Evolutionary conservation across 2,888 invertebrate genomes (phyloP).

Genomic region (Phyllotreta cruciferae): DNA sequence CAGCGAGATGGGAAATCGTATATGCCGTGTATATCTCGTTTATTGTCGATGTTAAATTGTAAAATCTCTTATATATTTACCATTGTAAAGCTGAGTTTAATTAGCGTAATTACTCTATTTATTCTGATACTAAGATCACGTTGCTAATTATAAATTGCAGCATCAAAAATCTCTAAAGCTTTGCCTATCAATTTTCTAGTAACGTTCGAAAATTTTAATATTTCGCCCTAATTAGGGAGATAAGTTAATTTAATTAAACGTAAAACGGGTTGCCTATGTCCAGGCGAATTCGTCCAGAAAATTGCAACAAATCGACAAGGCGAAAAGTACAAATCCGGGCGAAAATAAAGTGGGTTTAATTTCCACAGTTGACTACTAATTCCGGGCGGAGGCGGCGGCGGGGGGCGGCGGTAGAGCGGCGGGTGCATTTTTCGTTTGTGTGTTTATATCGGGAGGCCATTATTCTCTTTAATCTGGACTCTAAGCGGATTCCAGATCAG

Average conservation of each 20-base stretch:
- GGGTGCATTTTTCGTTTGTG: conserved; percentile 48
- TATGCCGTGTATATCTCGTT: conserved; percentile 4
- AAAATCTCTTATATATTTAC: not conserved
- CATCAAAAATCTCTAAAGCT: too few species aligned
- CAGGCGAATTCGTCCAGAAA: too few species aligned
- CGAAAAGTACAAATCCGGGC: not conserved
- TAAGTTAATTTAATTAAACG: too few species aligned
- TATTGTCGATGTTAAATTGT: not conserved
- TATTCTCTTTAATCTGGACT: conserved; percentile 51
- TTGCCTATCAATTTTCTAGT: too few species aligned
- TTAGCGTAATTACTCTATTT: conserved; percentile 50
- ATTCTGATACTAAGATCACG: conserved; percentile 51
- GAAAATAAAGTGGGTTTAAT: conserved; percentile 22
- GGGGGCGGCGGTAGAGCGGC: too few species aligned
- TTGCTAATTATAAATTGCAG: too few species aligned
- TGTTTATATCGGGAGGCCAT: conserved; percentile 48
- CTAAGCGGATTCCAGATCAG: conserved; percentile 51
- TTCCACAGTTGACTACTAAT: conserved; percentile 26
- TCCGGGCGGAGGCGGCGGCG: conserved; percentile 26
- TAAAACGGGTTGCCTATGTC: too few species aligned
- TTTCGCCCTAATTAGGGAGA: too few species aligned
- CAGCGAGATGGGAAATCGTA: not conserved
- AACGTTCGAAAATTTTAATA: too few species aligned
- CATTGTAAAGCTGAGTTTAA: not conserved
- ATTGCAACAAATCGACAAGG: too few species aligned